A percentile compares a stretch with the other conserved stretches of the same genome.
Conservation (phyloP, 1,140 invertebrate genomes). For the Meloidogyne exigua region DNA sequence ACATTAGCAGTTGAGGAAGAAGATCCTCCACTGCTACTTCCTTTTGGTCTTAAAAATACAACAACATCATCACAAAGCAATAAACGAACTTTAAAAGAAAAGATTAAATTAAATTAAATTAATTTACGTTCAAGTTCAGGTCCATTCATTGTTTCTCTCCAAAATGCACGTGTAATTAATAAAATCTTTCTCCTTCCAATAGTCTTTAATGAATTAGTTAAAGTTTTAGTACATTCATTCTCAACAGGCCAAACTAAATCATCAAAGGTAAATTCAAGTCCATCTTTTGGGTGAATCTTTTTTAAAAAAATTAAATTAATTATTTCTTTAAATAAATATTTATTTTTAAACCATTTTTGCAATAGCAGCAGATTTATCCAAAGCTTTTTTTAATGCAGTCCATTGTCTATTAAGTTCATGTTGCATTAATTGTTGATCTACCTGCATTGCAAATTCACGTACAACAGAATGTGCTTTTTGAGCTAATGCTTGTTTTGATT, state of each 20-base stretch:
- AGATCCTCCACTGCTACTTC: constrained; percentile 1
- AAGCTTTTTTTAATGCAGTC: constrained; percentile 31
- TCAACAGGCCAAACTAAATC: constrained; percentile 35
- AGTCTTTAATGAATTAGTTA: background rate
- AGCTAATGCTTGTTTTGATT: constrained; percentile 15
- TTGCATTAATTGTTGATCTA: constrained; percentile 42
- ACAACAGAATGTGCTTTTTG: constrained; percentile 44
- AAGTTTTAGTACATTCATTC: background rate
- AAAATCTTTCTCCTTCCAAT: background rate
- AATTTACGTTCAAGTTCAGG: constrained; percentile 35
- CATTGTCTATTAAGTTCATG: constrained; percentile 43
- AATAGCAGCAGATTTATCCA: constrained; percentile 35
- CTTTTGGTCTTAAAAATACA: constrained; percentile 46
- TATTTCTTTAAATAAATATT: constrained; percentile 9
- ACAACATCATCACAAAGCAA: constrained; percentile 48
- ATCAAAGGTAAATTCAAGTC: constrained; percentile 36
- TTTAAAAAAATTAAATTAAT: background rate
- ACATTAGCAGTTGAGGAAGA: background rate
- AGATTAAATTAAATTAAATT: background rate
- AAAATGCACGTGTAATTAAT: constrained; percentile 29
- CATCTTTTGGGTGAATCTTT: constrained; percentile 11
- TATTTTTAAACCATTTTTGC: constrained; percentile 33
- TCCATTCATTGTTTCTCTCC: constrained; percentile 27
- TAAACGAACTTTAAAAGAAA: constrained; percentile 28
- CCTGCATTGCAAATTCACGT: constrained; percentile 36